Base-by-base conservation (phyloP, 2,888 invertebrate genomes). In the Hirudinaria manillensis region DNA sequence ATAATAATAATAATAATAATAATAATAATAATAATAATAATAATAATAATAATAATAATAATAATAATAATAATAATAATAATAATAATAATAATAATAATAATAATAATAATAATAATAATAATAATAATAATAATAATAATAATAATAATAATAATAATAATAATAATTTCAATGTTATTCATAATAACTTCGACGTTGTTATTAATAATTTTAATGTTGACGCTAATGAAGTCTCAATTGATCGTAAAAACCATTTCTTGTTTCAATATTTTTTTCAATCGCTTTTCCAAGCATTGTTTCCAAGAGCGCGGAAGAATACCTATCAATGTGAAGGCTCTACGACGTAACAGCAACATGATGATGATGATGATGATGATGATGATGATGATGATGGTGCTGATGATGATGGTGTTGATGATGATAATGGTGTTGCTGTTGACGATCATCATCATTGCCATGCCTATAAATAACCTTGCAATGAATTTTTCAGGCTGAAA, bases 391-490 rank as follows among this genome's bases (percentile, higher is more conserved):
- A 61, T 29, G n/a, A 61, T 29, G n/a, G 61, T 73, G 65, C 32
- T 74, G 56, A 51, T 72, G 56, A 72, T 36, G 56, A 55, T 72
- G 56, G 29, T 53, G 72, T 55, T 72, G 72, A 55, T 72, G 56
- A 72, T 72, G 72, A 72, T 56, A 55, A 72, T 55, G 68, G n/a
- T 61, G 61, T n/a, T 53, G 16, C 53, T 21, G 21, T 53, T 53
- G 16, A 53, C 21, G 53, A 21, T 53, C 16, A 34, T 29, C 10
- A 70, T 29, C 7, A 70, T 29, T 13, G 21, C 27, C 13, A 65
- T 65, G n/a, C n/a, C n/a, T n/a, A 45, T 10, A 45, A 45, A 45
- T 45, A 45, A 45, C 45, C 45, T 45, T 45, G 16, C 6, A 45
- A 45, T 68, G 32, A 24, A 24, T 34, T 68, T 65, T 68, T 68